These are phyloP conservation scores for Ginglymostoma cirratum DNA, from an alignment of 2,113 vertebrate genomes.

Conservation along the genomic window DNA sequence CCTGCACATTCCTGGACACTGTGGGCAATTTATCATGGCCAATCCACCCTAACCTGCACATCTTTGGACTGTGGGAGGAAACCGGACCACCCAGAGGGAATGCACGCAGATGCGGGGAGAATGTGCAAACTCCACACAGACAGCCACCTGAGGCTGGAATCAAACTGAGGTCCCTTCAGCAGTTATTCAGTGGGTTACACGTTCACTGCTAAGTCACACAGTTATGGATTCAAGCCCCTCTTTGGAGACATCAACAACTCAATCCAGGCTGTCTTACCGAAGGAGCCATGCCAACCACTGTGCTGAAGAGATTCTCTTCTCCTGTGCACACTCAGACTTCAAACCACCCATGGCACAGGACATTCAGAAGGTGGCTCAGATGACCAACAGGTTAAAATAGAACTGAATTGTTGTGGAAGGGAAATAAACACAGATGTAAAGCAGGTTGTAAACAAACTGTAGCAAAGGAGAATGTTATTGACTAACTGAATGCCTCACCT, in stretches of 20 bases:
- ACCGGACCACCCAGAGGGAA: too few species aligned
- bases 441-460: neutral
- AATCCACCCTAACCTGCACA: too few species aligned
- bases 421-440: neutral
- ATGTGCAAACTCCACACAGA: neutral
- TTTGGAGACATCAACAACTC: too few species aligned
- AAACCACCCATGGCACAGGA: neutral
- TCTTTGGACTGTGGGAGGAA: too few species aligned
- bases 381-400: neutral
- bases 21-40: too few species aligned
- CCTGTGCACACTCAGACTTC: neutral
- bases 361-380: neutral
- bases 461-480: neutral
- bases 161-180: neutral
- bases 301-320: neutral
- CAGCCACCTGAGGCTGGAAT: neutral
- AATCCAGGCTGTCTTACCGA: neutral
- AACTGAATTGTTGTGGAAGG: neutral
- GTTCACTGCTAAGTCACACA: neutral
- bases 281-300: neutral
- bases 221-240: neutral
- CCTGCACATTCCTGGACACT: too few species aligned
- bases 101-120: too few species aligned
- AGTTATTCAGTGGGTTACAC: neutral
- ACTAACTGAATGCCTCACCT: constrained; percentile 63